Percentiles rank a stretch among this genome's conserved stretches.
These are phyloP conservation scores for Phalacrocorax brasilianus DNA, from an alignment of 2,113 vertebrate species.

Conservation along the genomic window DNA sequence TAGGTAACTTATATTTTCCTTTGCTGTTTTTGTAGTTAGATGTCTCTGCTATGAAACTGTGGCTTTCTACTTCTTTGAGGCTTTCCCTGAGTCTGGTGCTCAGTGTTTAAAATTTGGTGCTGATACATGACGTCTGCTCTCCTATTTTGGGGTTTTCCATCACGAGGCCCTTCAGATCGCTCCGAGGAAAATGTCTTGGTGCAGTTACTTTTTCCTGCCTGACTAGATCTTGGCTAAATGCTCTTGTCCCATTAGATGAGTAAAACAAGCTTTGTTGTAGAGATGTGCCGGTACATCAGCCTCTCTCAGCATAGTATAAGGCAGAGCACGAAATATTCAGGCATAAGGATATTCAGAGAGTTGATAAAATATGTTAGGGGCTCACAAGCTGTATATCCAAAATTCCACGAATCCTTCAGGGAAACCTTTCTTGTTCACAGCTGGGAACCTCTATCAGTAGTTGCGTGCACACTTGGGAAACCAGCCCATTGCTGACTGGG, in stretches of 20 bases:
- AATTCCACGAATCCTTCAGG: not conserved
- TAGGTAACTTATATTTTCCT: not conserved
- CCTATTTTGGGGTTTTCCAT: not conserved
- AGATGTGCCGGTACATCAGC: accelerated
- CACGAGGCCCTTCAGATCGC: not conserved
- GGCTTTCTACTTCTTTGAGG: not conserved
- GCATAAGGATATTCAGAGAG: not conserved
- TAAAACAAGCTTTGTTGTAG: accelerated
- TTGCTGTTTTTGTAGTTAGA: not conserved
- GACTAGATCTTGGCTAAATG: not conserved
- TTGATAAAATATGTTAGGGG: not conserved
- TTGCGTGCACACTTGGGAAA: not conserved
- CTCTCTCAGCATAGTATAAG: not conserved
- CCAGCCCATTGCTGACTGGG: not conserved
- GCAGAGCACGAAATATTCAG: not conserved
- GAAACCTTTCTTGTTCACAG: not conserved
- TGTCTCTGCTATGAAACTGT: not conserved
- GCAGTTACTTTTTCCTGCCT: not conserved
- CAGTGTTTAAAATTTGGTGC: not conserved
- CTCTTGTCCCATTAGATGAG: not conserved
- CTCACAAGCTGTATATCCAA: not conserved
- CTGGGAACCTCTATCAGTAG: not conserved
- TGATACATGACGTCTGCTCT: not conserved
- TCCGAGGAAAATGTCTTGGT: not conserved
- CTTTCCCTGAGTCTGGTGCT: not conserved